Conservation (phyloP, 2,797 vertebrate species). For the Peromyscus aztecus region DNA sequence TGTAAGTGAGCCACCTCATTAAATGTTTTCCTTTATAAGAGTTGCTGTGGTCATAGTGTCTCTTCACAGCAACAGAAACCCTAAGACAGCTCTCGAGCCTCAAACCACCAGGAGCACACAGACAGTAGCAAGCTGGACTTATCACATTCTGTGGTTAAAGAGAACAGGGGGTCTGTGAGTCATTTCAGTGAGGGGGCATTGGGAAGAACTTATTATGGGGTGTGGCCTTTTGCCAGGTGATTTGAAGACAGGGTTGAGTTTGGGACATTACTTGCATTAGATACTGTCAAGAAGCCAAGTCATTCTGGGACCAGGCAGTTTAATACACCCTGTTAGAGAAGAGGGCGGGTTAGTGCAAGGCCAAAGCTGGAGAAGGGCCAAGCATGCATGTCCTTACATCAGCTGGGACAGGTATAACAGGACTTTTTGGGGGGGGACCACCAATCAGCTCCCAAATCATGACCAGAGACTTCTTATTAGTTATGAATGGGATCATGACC, state of each 20-base stretch:
- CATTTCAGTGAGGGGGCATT: not conserved
- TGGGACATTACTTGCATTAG: not conserved
- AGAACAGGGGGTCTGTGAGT: not conserved
- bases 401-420: not conserved
- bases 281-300: not conserved
- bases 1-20: not conserved
- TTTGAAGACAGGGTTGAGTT: not conserved
- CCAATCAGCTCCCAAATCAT: not conserved
- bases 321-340: slow-evolving; percentile 8
- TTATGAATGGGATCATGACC: not conserved
- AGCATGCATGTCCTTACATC: not conserved
- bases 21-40: not conserved
- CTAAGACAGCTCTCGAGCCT: not conserved
- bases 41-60: not conserved
- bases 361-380: not conserved
- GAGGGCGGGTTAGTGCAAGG: not conserved
- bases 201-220: not conserved
- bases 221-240: not conserved
- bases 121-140: not conserved
- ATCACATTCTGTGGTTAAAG: not conserved
- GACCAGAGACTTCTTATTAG: not conserved
- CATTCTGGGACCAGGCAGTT: not conserved
- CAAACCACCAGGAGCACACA: not conserved
- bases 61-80: not conserved
- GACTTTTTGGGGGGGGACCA: not conserved